These are phyloP conservation scores for Pelvicachromis taeniatus DNA, from an alignment of 2,113 vertebrate species.

Conservation along the genomic window DNA sequence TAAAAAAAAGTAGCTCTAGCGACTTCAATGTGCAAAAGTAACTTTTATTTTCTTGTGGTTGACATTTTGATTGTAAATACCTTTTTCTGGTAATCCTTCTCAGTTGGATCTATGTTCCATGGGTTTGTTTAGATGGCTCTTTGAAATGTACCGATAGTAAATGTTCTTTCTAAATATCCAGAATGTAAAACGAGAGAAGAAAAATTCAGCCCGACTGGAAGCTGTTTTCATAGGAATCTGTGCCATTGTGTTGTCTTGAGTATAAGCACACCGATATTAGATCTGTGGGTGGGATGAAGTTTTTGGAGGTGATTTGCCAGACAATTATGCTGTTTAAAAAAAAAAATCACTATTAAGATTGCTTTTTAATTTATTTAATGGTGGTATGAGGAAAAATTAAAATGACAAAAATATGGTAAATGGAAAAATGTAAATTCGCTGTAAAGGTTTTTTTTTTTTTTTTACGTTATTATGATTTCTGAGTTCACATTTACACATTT, in stretches of 20 bases:
- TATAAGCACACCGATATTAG: constrained; percentile 59
- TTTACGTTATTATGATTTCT: not conserved
- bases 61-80: constrained; percentile 67
- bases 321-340: not conserved
- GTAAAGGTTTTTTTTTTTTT: not conserved
- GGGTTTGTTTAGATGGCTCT: constrained; percentile 49
- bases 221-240: constrained; percentile 62
- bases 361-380: not conserved
- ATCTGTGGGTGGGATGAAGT: not conserved
- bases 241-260: constrained; percentile 59
- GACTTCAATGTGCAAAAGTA: constrained; percentile 52
- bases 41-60: constrained; percentile 51
- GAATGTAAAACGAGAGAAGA: constrained; percentile 59
- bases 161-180: constrained; percentile 62
- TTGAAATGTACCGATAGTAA: constrained; percentile 56
- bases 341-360: not conserved
- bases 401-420: not conserved
- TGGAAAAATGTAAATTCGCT: too few species aligned
- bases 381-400: not conserved
- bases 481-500: not conserved
- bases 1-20: constrained; percentile 48
- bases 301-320: constrained; percentile 5
- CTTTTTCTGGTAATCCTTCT: constrained; percentile 27
- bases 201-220: constrained; percentile 32
- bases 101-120: constrained; percentile 39